Base-by-base conservation (phyloP, 2,888 invertebrate genomes). In the Lasioglossum figueresi region DNA sequence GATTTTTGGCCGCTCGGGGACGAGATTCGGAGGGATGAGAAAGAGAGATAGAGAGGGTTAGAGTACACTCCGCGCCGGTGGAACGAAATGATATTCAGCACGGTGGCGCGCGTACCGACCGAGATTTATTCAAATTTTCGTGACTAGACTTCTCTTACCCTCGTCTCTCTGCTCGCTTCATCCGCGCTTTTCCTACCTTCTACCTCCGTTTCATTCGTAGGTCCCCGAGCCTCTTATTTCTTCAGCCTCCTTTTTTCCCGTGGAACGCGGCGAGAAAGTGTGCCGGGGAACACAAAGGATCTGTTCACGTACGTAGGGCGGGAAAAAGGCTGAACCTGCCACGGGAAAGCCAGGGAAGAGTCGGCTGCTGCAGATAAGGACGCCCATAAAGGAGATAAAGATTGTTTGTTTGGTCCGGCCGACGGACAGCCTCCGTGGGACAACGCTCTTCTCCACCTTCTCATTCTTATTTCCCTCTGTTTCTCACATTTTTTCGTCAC, bases 341-440 rank as follows among this genome's bases (percentile, higher is more conserved):
- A 77, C 80, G 85, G 78, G 73, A 82, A 80, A 86, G 82, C 83
- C 75, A 85, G 71, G 84, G 88, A 84, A 78, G 78, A 85, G 86
- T 87, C 88, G 78, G 63, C 77, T 83, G 88, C 80, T 78, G 81
- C 82, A 88, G 91, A 92, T 92, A 92, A 91, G 90, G 86, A 85
- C 80, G 70, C 76, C 88, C 86, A 86, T 88, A 90, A 89, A 90
- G 88, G 88, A 91, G 91, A 91, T 91, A 92, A 92, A 90, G 88
- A 91, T 91, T 89, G 91, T 92, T 92, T 92, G 91, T 92, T 90
- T 91, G 91, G 91, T 89, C 91, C 89, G 87, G 87, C 84, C 87
- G 79, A 83, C 86, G 84, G 34, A 85, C 80, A 43, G 52, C 88
- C 84, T 85, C 83, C 88, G 87, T 84, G 89, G 88, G 81, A 89